Conservation (phyloP, 2,113 vertebrate species). For the Eonycteris spelaea region DNA sequence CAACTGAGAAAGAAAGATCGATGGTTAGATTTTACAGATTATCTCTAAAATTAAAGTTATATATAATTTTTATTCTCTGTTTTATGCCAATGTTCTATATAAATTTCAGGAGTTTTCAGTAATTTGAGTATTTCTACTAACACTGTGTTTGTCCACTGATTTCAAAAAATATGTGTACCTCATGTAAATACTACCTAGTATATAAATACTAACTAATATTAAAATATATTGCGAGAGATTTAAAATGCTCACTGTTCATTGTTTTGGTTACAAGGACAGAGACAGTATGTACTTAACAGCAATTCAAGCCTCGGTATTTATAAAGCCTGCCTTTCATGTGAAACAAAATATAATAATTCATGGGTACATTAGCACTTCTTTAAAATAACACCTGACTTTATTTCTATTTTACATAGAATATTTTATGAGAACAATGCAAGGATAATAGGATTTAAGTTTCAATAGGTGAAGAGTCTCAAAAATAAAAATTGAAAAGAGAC, state of each 20-base stretch:
- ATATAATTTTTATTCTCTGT: neutral
- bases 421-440: too few relatives aligned
- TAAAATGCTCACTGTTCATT: conserved; percentile 54
- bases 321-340: conserved; percentile 46
- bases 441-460: too few relatives aligned
- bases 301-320: conserved; percentile 45
- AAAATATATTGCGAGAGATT: conserved; percentile 58
- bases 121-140: neutral
- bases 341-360: neutral
- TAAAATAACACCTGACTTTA: too few relatives aligned
- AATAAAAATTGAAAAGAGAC: too few relatives aligned
- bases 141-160: neutral
- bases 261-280: conserved; percentile 65
- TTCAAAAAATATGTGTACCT: neutral
- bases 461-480: too few relatives aligned
- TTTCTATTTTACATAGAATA: too few relatives aligned
- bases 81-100: too few relatives aligned
- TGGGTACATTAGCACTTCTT: too few relatives aligned
- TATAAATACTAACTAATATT: neutral
- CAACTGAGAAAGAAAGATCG: neutral
- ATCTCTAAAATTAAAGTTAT: neutral
- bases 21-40: neutral
- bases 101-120: neutral
- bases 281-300: conserved; percentile 48
- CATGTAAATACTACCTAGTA: neutral